Base-by-base conservation (phyloP, 2,113 vertebrate species). In the Pholis gunnellus region DNA sequence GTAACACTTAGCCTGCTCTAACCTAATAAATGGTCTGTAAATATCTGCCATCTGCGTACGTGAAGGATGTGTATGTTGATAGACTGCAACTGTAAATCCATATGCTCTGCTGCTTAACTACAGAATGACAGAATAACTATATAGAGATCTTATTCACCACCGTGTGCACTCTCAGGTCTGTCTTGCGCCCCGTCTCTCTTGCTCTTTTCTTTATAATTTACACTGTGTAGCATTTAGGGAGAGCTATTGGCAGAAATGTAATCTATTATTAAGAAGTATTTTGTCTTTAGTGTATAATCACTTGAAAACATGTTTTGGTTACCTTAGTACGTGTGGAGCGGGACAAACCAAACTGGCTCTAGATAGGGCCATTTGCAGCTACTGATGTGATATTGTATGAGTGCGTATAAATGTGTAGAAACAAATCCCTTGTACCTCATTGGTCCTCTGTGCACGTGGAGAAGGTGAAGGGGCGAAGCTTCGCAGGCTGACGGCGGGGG, bases 401-500 rank as follows among this genome's bases (percentile, higher is more conserved):
- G 27, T 22, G 34, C 17, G 9, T 25, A 22, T 15, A 17, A 68
- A 25, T 11, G 1, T 14, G 25, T 38, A 20, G 15, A 59, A 57
- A 48, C 20, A 29, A 60, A 0, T 66, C 2, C 61, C 29, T 29
- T 46, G 52, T 87, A 95, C 95, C 95, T 95, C 91, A 67, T 82
- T 92, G 59, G 52, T 93, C 73, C 90, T 92, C 42, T 78, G 80
- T 52, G 70, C 14, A 6, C 87, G 91, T 34, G 90, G 93, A n/a
- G 94, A 92, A 7, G 94, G 94, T 3, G 90, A 93, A 1, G 94
- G 90, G 77, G 88, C 84, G 1, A 89, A 93, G 87, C 89, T 81
- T 36, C 84, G 79, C 44, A 94, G 82, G 63, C 89, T 92, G 78
- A 91, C 73, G 1, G 88, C 82, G 0, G 92, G 90, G 0, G 93